phyloP scores from a whole-genome alignment of 2,888 invertebrate species.

The Pediacus dermestoides region DNA sequence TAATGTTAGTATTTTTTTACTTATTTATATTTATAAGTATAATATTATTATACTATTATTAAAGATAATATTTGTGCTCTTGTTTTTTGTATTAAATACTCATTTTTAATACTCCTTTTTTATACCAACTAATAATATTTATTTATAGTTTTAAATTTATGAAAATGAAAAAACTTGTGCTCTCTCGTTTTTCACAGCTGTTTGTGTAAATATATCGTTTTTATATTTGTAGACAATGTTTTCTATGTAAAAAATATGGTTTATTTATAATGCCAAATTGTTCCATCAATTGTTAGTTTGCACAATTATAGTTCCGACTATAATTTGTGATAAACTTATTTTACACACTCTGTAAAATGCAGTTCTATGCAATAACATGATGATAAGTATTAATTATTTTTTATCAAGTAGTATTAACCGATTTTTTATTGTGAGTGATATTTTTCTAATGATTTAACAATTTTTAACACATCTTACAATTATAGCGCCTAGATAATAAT shows the following conservation, averaged over 20 bases:
- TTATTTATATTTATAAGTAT: constrained; percentile 4
- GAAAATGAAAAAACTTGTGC: neutral
- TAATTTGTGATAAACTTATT: too few species aligned
- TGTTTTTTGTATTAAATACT: constrained; percentile 5
- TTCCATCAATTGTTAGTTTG: too few species aligned
- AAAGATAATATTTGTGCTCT: too few species aligned
- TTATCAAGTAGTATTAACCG: constrained; percentile 48
- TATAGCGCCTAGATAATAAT: neutral
- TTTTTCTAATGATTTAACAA: constrained; percentile 40
- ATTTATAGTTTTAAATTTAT: neutral
- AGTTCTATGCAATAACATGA: too few species aligned
- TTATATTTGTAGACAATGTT: constrained; percentile 1
- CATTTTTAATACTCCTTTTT: constrained; percentile 4
- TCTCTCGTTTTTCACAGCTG: neutral
- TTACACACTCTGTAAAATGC: too few species aligned
- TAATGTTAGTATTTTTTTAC: constrained; percentile 4
- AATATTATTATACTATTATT: too few species aligned
- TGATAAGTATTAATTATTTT: too few species aligned
- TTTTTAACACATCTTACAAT: too few species aligned
- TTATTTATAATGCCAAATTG: neutral
- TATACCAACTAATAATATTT: constrained; percentile 1
- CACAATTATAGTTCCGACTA: too few species aligned
- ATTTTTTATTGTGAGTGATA: constrained; percentile 50
- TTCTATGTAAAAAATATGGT: neutral
- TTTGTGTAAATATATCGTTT: neutral